Evolutionary conservation across 2,797 vertebrate species (phyloP).

Genomic region (Enteromius unitaeniatus): DNA sequence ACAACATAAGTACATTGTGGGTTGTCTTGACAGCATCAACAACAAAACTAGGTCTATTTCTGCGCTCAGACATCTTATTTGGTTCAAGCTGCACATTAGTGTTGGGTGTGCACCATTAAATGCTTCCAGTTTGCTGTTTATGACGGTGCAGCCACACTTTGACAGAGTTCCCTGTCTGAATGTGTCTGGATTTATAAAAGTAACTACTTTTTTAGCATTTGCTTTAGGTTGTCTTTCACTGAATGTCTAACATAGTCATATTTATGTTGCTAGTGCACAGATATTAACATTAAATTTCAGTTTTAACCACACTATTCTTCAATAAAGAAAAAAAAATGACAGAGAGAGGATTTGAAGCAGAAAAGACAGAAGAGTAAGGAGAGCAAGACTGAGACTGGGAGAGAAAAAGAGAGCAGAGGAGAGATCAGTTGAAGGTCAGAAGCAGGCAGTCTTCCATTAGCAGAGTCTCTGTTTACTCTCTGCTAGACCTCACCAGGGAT

Average conservation of each 20-base stretch:
- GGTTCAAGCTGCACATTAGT: constrained; percentile 42
- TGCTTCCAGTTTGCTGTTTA: constrained; percentile 44
- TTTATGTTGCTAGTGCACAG: background rate
- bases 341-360: constrained; percentile 15
- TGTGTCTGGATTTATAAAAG: constrained; percentile 27
- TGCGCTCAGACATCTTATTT: constrained; percentile 38
- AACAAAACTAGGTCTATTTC: constrained; percentile 32
- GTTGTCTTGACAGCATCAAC: constrained; percentile 45
- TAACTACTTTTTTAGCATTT: background rate
- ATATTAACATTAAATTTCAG: constrained; percentile 20
- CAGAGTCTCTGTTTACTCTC: constrained; percentile 78
- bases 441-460: constrained; percentile 76
- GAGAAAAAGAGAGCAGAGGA: constrained; percentile 19
- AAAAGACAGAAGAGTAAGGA: constrained; percentile 22
- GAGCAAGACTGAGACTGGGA: constrained; percentile 23
- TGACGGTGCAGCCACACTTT: constrained; percentile 16
- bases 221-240: background rate
- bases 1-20: constrained; percentile 40
- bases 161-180: constrained; percentile 15
- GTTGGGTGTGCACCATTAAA: constrained; percentile 46
- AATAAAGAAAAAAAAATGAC: constrained; percentile 10
- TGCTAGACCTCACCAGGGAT: constrained; percentile 76
- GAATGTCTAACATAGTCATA: background rate
- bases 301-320: background rate
- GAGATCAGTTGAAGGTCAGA: constrained; percentile 76